A percentile compares a stretch with the other conserved stretches of the same genome.
These are phyloP conservation scores for Drosophila nigromelanica DNA, from an alignment of 1,140 invertebrate species.

Conservation along the genomic window DNA sequence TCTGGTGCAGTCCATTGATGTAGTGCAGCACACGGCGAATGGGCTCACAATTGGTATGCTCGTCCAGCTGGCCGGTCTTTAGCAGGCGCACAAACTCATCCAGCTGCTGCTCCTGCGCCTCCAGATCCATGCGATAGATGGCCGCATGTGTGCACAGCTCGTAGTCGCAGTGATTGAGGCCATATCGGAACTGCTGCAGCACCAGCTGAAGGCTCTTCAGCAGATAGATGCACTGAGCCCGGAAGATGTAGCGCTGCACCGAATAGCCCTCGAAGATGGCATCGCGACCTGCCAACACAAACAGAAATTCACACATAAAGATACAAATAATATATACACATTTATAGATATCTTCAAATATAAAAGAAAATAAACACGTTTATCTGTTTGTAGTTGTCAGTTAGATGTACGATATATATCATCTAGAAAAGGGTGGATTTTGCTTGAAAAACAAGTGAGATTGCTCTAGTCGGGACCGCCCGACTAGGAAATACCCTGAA, in stretches of 20 bases:
- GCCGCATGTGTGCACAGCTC: constrained; percentile 94
- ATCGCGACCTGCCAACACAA: constrained; percentile 79
- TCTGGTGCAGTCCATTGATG: constrained; percentile 91
- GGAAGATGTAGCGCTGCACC: constrained; percentile 95
- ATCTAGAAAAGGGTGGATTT: no score
- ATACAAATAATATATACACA: no score
- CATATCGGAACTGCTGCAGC: constrained; percentile 89
- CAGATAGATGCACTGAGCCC: constrained; percentile 91
- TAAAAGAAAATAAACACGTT: no score
- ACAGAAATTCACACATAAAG: no score
- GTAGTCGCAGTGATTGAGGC: constrained; percentile 91
- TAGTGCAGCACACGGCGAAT: constrained; percentile 94
- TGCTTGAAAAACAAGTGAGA: no score
- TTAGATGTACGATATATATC: no score
- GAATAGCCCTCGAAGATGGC: constrained; percentile 93
- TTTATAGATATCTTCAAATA: no score
- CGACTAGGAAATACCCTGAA: no score
- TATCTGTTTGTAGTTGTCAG: no score
- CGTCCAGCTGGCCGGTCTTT: constrained; percentile 94
- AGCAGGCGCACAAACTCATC: constrained; percentile 95
- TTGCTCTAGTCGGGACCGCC: no score
- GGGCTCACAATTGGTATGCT: constrained; percentile 93
- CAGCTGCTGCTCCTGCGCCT: constrained; percentile 93
- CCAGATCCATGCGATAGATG: constrained; percentile 93
- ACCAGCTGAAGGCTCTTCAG: constrained; percentile 91